Conservation (phyloP, 2,797 vertebrate species). For the Notamacropus eugenii region DNA sequence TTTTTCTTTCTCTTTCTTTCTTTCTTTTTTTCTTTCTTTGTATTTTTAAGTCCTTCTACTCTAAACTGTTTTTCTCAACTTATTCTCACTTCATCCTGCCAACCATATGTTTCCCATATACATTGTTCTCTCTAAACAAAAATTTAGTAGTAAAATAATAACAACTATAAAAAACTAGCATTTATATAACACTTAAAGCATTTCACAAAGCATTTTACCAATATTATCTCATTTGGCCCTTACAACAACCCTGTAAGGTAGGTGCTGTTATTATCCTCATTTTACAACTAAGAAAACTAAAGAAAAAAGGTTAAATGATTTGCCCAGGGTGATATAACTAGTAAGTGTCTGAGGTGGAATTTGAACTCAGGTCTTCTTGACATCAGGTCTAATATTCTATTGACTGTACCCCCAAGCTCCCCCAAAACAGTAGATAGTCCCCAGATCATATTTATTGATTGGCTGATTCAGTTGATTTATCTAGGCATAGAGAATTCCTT, state of each 20-base stretch:
- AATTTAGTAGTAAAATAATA: not conserved
- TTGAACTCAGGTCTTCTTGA: not conserved
- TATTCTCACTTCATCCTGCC: not conserved
- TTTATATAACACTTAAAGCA: not conserved
- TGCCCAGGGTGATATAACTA: not conserved
- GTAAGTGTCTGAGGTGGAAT: not conserved
- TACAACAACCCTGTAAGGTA: not conserved
- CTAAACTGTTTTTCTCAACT: not conserved
- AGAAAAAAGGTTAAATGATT: not conserved
- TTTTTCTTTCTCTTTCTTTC: not conserved
- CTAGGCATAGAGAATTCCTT: not conserved
- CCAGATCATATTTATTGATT: not conserved
- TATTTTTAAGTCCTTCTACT: not conserved
- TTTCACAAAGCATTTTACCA: not conserved
- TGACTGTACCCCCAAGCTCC: not conserved
- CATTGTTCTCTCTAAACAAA: not conserved
- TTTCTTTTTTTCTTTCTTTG: not conserved
- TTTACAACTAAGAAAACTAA: not conserved
- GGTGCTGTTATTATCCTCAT: not conserved
- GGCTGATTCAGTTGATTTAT: not conserved
- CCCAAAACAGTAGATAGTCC: not conserved
- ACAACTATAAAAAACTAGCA: not conserved
- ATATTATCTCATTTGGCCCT: not conserved
- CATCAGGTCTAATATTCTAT: not conserved
- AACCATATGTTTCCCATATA: not conserved